These are phyloP conservation scores for Rhinichthys klamathensis DNA, from an alignment of 2,113 vertebrate species.

Conservation along the genomic window DNA sequence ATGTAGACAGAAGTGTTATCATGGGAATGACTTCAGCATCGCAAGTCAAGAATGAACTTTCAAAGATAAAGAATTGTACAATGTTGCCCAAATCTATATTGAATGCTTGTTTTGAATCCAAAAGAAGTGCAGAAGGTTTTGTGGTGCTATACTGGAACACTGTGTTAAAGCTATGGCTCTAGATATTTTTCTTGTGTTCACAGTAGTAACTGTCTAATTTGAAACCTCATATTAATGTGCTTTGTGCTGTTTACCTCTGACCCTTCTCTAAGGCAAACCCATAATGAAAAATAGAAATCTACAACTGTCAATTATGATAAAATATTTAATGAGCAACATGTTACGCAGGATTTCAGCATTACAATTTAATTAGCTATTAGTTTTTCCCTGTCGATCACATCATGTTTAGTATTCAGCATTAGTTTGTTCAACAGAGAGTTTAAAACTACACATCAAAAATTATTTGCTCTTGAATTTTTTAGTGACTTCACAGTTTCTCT, in stretches of 20 bases:
- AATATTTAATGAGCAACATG: background rate
- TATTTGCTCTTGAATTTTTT: background rate
- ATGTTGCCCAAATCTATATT: background rate
- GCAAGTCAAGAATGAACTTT: background rate
- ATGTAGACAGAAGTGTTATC: conserved; percentile 37
- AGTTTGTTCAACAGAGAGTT: background rate
- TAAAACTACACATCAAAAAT: background rate
- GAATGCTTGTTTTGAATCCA: background rate
- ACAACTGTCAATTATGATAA: background rate
- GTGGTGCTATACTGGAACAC: background rate
- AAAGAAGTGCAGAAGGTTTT: background rate
- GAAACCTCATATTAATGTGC: background rate
- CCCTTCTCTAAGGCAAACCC: background rate
- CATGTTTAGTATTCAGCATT: conserved; percentile 5
- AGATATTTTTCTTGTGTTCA: background rate
- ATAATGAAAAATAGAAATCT: background rate
- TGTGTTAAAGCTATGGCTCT: background rate
- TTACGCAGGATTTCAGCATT: background rate
- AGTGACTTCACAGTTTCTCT: background rate
- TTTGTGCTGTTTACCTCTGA: background rate
- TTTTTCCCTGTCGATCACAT: background rate
- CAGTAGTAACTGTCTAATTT: background rate
- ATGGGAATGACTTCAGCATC: background rate
- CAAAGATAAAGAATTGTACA: background rate
- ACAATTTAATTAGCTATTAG: background rate